phyloP scores from a whole-genome alignment of 2,113 vertebrate genomes.

The Hippocampus comes region DNA sequence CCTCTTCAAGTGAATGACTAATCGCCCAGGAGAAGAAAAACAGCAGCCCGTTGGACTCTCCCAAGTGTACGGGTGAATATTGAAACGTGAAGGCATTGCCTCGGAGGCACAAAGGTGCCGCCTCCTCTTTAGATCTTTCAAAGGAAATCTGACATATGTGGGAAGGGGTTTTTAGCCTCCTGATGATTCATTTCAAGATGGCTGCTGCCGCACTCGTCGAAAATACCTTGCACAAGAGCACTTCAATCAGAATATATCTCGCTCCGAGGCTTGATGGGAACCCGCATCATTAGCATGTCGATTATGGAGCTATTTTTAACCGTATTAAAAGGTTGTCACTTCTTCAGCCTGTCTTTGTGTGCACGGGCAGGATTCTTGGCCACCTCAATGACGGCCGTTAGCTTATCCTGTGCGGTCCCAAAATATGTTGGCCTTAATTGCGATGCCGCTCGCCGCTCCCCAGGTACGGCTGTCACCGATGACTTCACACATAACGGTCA shows the following conservation, averaged over 20 bases:
- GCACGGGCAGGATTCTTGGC: too few relatives aligned
- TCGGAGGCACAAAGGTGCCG: conserved; percentile 40
- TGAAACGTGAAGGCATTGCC: conserved; percentile 43
- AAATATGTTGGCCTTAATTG: conserved; percentile 40
- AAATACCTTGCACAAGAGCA: conserved; percentile 48
- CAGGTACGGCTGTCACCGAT: conserved; percentile 36
- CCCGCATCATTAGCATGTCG: conserved; percentile 20
- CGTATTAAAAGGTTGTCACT: too few relatives aligned
- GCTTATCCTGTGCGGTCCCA: neutral
- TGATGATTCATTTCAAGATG: conserved; percentile 52
- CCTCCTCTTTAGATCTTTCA: conserved; percentile 40
- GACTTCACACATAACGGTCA: conserved; percentile 32
- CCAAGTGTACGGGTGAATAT: conserved; percentile 35
- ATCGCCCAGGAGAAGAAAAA: conserved; percentile 60
- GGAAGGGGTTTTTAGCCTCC: conserved; percentile 36
- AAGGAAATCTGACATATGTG: conserved; percentile 36
- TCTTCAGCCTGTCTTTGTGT: neutral
- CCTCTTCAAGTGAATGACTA: conserved; percentile 65
- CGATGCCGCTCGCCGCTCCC: conserved; percentile 12
- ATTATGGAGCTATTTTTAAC: neutral
- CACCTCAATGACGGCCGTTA: too few relatives aligned
- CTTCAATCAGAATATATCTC: conserved; percentile 57
- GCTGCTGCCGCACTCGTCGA: conserved; percentile 49
- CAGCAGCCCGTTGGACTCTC: conserved; percentile 48
- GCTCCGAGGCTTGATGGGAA: conserved; percentile 36